Evolutionary conservation across 2,113 vertebrate species (phyloP).

Genomic region (Stigmatopora nigra): DNA sequence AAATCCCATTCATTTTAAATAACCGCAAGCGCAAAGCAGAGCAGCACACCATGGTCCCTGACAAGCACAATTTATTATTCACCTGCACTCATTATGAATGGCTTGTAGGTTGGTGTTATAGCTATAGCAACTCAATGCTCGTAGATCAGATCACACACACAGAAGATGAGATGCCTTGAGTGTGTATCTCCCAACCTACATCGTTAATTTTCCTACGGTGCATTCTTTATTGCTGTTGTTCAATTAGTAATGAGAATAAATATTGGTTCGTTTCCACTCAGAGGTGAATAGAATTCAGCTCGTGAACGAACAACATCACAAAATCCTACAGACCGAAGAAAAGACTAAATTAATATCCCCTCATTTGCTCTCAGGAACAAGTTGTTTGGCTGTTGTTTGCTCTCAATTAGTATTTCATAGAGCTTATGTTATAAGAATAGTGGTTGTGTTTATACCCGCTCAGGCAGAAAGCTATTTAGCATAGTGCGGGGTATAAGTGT

Average conservation of each 20-base stretch:
- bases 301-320: slow-evolving; percentile 15
- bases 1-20: slow-evolving; percentile 97
- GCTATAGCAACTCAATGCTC: slow-evolving; percentile 65
- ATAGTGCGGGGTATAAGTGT: slow-evolving; percentile 4
- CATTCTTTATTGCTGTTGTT: slow-evolving; percentile 63
- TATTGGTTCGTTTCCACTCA: slow-evolving; percentile 74
- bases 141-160: slow-evolving; percentile 78
- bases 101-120: slow-evolving; percentile 87
- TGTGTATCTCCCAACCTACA: slow-evolving; percentile 22
- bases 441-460: slow-evolving; percentile 19
- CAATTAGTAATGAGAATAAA: slow-evolving; percentile 98
- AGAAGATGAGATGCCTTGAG: slow-evolving; percentile 37
- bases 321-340: slow-evolving; percentile 4
- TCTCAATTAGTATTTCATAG: slow-evolving; percentile 38
- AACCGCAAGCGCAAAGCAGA: slow-evolving; percentile 73
- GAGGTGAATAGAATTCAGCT: slow-evolving; percentile 12
- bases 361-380: slow-evolving; percentile 54
- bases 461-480: slow-evolving; percentile 3
- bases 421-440: slow-evolving; percentile 27
- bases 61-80: slow-evolving; percentile 90
- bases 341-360: slow-evolving; percentile 62
- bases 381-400: slow-evolving; percentile 31
- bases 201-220: slow-evolving; percentile 71
- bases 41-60: slow-evolving; percentile 64
- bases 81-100: slow-evolving; percentile 96